A percentile compares a stretch with the other conserved stretches of the same genome.
These are phyloP conservation scores for Parnassius mnemosyne DNA, from an alignment of 2,888 invertebrate species.

Conservation along the genomic window DNA sequence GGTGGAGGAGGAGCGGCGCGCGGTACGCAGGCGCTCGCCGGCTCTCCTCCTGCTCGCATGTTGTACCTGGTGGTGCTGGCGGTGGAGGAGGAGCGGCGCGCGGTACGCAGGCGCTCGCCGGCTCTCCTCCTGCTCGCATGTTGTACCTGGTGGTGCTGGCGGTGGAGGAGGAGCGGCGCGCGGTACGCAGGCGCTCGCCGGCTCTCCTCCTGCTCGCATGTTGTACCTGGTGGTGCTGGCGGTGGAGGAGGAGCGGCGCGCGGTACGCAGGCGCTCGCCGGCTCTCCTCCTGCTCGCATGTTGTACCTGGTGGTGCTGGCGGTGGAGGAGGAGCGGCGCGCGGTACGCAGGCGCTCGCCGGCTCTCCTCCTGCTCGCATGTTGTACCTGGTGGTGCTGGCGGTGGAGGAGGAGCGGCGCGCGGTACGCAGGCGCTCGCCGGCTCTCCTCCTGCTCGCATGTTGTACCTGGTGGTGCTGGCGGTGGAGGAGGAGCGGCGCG, in stretches of 20 bases:
- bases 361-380: conserved; percentile 80
- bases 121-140: conserved; percentile 31
- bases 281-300: conserved; percentile 31
- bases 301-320: conserved; percentile 73
- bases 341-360: conserved; percentile 73
- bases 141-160: conserved; percentile 73
- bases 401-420: no score
- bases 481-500: no score
- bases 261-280: conserved; percentile 70
- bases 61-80: conserved; percentile 73
- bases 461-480: no score
- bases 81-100: conserved; percentile 70
- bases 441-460: no score
- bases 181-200: conserved; percentile 73
- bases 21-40: conserved; percentile 73
- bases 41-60: conserved; percentile 87
- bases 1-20: conserved; percentile 70
- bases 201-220: conserved; percentile 87
- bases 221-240: conserved; percentile 73
- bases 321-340: conserved; percentile 71
- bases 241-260: conserved; percentile 70
- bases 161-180: conserved; percentile 70
- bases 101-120: conserved; percentile 70
- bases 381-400: no score
- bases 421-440: no score